phyloP scores from a whole-genome alignment of 1,140 invertebrate species.

The Chlorops oryzae region DNA sequence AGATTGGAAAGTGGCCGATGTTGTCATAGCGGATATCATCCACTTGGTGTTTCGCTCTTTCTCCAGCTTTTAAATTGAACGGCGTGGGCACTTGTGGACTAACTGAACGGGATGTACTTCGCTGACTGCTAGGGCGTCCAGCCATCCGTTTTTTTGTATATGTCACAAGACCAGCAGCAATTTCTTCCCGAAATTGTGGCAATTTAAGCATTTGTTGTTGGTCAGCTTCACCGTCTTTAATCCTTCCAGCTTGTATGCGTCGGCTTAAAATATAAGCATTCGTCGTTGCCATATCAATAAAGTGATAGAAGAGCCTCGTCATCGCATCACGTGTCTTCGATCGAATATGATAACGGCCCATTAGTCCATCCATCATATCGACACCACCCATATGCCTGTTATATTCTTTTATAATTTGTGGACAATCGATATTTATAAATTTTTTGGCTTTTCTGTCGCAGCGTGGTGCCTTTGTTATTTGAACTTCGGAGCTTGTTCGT shows the following conservation, averaged over 20 bases:
- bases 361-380: slow-evolving; percentile 45
- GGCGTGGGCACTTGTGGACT: too few relatives aligned
- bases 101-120: too few relatives aligned
- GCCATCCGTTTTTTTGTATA: too few relatives aligned
- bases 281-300: slow-evolving; percentile 36
- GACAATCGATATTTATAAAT: slow-evolving; percentile 43
- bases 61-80: too few relatives aligned
- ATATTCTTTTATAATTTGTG: slow-evolving; percentile 48
- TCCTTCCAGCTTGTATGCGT: slow-evolving; percentile 9
- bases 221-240: too few relatives aligned
- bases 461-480: slow-evolving; percentile 10
- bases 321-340: slow-evolving; percentile 48
- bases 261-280: slow-evolving; percentile 16
- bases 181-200: too few relatives aligned
- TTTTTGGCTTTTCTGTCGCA: slow-evolving; percentile 25
- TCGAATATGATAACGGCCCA: slow-evolving; percentile 46
- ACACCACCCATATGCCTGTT: slow-evolving; percentile 51
- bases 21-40: too few relatives aligned
- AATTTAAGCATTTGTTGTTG: too few relatives aligned
- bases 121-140: too few relatives aligned
- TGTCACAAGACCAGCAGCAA: too few relatives aligned
- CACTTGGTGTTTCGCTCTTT: too few relatives aligned
- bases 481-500: slow-evolving; percentile 3
- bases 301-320: slow-evolving; percentile 47
- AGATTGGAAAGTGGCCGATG: too few relatives aligned